These are phyloP conservation scores for Mungos mungo DNA, from an alignment of 2,113 vertebrate genomes.

Conservation along the genomic window DNA sequence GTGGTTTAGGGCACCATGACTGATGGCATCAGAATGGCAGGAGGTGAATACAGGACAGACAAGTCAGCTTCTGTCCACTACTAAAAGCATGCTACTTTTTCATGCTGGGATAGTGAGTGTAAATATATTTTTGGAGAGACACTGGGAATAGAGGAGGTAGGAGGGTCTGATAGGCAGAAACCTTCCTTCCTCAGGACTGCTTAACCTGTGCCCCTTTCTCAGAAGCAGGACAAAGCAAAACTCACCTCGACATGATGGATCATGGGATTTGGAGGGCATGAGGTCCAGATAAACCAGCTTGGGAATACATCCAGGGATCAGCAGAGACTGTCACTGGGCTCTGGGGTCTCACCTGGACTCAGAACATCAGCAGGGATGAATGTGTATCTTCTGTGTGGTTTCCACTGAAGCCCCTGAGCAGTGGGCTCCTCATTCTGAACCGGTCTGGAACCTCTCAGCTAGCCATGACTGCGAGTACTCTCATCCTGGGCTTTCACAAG, in stretches of 20 bases:
- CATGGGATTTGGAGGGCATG: not conserved
- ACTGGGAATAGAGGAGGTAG: not conserved
- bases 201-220: not conserved
- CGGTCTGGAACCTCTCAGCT: not conserved
- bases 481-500: not conserved
- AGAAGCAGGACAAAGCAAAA: not conserved
- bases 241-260: not conserved
- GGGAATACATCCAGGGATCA: not conserved
- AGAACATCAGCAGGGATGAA: not conserved
- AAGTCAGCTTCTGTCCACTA: not conserved
- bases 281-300: not conserved
- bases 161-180: not conserved
- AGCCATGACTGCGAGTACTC: not conserved
- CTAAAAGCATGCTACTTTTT: not conserved
- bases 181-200: not conserved
- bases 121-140: not conserved
- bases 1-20: not conserved
- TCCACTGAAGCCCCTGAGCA: not conserved
- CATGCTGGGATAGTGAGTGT: not conserved
- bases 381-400: not conserved
- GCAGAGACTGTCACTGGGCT: not conserved
- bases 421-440: not conserved
- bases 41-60: not conserved
- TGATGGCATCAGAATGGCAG: not conserved
- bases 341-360: not conserved